Evolutionary conservation across 2,888 invertebrate genomes (phyloP), one percentile per base, ranked within the genome.

Genomic region (Idaea biselata): DNA sequence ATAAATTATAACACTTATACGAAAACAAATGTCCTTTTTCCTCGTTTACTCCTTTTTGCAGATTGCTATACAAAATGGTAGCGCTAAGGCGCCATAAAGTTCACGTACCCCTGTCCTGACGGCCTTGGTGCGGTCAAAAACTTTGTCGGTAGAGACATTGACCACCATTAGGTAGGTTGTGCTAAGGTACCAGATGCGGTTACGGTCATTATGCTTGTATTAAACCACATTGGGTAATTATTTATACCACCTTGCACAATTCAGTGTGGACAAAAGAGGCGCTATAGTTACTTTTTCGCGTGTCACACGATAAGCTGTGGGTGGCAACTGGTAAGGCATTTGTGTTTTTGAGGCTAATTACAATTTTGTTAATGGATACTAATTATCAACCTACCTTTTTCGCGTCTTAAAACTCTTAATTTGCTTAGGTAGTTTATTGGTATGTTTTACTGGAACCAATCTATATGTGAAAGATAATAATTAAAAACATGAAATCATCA

Each of bases 81-180:
- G 67, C 70, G 69, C 72, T 69, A 74, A 73, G 73, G 75, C 79
- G 80, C 75, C 76, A 78, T 80, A 77, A 78, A 80, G 86, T 86
- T 86, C 85, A 83, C 73, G 75, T 77, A 87, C 84, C 84, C 74
- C 81, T 79, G 83, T 86, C 86, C 86, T 83, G 80, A 68, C 83
- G 88, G 85, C 90, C 90, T 90, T 90, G 89, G 69, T 69, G 83
- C 88, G 90, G 90, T 90, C 89, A 86, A 82, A 80, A 86, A 82
- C 87, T 79, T 79, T 81, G 77, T 68, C 75, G 73, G 73, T 76
- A 72, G 80, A 89, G 88, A 85, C 88, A 83, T 88, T 89, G 87
- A 89, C 89, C 88, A 87, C 80, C 73, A 76, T 73, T 72, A 71
- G 77, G 67, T 78, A 71, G 77, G 67, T 78, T 70, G 73, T 68